Base-by-base conservation (phyloP, 2,888 invertebrate species). In the Zaprionus obscuricornis region DNA sequence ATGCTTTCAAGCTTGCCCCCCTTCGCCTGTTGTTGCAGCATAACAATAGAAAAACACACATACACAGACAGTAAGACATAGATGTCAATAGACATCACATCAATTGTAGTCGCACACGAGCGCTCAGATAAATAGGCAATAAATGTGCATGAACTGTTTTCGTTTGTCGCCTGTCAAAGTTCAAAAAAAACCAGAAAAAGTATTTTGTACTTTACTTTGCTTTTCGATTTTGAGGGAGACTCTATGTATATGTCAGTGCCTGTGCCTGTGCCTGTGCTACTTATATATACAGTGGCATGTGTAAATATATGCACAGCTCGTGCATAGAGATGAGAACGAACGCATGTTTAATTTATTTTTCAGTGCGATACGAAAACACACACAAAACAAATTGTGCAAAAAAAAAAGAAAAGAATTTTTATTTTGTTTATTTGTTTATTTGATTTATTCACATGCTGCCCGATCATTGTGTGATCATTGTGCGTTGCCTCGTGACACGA, bases 51-150 rank as follows among this genome's bases (percentile, higher is more conserved):
- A 18, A 40, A 45, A 43, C 6, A 14, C 14, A n/a, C 11, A 29
- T 20, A 47, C 24, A 29, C 5, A 39, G 37, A n/a, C 10, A 33
- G 7, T 13, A 2, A 24, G 10, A 10, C 37, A 20, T 3, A 16
- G 33, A 60, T 54, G 34, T 39, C 36, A 22, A 24, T 43, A 45
- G 8, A 7, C 17, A n/a, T n/a, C n/a, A 33, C 36, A 57, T 45
- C 47, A 62, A 45, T 16, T n/a, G n/a, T n/a, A 45, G 57, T 47
- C 58, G 56, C 52, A 29, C 29, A 29, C 66, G 58, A 62, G 33
- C 59, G 74, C 74, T 72, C 70, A 51, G 65, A 70, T 83, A 81
- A 83, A 79, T 77, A 83, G 81, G 72, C 84, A 79, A 79, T 83
- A 77, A 83, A 66, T 77, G 84, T 52, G 64, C 54, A 70, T 65